phyloP scores from a whole-genome alignment of 1,140 invertebrate species.

The Drosophila parabipectinata region DNA sequence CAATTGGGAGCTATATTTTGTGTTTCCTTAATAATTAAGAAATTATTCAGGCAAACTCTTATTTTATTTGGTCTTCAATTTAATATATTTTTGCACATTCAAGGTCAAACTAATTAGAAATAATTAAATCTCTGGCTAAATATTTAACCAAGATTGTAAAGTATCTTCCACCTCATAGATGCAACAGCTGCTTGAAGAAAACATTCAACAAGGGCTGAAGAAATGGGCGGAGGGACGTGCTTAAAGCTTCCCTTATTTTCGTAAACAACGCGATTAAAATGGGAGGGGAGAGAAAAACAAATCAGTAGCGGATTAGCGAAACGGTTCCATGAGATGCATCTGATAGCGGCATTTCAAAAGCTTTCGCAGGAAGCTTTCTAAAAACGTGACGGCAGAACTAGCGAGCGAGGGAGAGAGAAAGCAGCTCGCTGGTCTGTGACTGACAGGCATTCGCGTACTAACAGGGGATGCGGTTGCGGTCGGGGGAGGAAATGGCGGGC shows the following conservation, averaged over 20 bases:
- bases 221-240: not conserved
- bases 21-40: not conserved
- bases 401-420: conserved; percentile 1
- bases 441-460: conserved; percentile 25
- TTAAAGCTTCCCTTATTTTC: conserved; percentile 11
- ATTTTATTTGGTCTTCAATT: not conserved
- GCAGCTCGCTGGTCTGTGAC: conserved; percentile 35
- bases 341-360: conserved; percentile 41
- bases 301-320: conserved; percentile 22
- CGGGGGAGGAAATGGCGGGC: conserved; percentile 24
- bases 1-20: not conserved
- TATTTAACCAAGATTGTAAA: not conserved
- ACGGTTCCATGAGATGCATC: conserved; percentile 40
- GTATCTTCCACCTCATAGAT: conserved; percentile 7
- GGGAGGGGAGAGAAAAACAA: not conserved
- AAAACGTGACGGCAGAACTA: conserved; percentile 15
- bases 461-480: conserved; percentile 4
- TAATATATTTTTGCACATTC: not conserved
- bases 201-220: conserved; percentile 15
- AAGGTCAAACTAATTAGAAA: not conserved
- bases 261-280: conserved; percentile 40
- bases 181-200: conserved; percentile 59
- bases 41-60: not conserved
- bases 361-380: conserved; percentile 52
- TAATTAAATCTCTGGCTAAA: not conserved